These are phyloP conservation scores for Monodelphis domestica DNA, from an alignment of 2,797 vertebrate species.

Conservation along the genomic window DNA sequence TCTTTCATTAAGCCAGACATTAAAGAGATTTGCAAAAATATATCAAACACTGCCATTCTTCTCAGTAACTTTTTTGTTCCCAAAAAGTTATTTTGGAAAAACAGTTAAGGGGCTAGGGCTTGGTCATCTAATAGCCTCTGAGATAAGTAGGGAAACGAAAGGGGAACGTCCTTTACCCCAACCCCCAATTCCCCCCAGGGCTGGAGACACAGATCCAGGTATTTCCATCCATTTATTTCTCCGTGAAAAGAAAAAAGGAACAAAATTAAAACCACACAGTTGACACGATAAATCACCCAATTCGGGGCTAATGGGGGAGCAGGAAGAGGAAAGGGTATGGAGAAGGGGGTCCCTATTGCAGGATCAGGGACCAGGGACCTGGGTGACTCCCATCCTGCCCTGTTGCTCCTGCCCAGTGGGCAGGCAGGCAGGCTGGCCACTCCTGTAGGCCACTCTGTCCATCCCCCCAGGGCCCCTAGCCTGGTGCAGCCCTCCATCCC, in stretches of 20 bases:
- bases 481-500: slow-evolving; percentile 22
- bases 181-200: neutral
- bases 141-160: neutral
- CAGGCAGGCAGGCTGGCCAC: neutral
- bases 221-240: slow-evolving; percentile 79
- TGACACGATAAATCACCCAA: slow-evolving; percentile 65
- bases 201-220: slow-evolving; percentile 35
- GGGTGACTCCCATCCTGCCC: slow-evolving; percentile 29
- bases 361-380: slow-evolving; percentile 60
- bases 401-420: neutral
- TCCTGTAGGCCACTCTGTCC: neutral
- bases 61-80: neutral
- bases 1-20: neutral
- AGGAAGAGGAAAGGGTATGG: slow-evolving; percentile 24
- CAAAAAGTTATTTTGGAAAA: neutral
- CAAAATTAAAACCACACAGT: slow-evolving; percentile 76
- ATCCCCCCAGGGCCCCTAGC: slow-evolving; percentile 34
- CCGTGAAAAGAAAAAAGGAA: slow-evolving; percentile 68
- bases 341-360: slow-evolving; percentile 41
- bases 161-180: neutral
- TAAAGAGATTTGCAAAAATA: neutral
- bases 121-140: neutral
- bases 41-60: neutral
- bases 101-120: neutral
- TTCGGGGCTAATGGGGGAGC: neutral